These are phyloP conservation scores for Entomobrya proxima DNA, from an alignment of 2,888 invertebrate species.

Conservation along the genomic window DNA sequence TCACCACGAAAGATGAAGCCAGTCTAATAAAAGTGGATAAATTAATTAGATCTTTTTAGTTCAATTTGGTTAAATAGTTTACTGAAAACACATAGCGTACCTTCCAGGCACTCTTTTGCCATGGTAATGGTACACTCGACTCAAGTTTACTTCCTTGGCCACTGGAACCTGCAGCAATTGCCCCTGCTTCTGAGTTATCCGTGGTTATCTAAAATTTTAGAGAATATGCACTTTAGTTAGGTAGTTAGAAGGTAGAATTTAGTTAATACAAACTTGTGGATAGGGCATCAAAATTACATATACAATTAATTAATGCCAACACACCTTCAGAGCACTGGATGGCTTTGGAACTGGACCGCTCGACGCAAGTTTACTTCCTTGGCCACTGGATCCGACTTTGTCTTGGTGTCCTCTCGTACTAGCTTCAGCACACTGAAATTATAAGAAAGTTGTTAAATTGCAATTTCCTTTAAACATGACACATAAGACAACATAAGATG, in stretches of 20 bases:
- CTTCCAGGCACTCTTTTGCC: slow-evolving; percentile 9
- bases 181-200: neutral
- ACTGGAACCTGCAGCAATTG: neutral
- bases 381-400: no score
- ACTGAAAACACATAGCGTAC: neutral
- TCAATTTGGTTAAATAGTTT: neutral
- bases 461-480: no score
- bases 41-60: neutral
- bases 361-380: neutral
- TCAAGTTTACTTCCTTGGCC: neutral
- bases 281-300: no score
- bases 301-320: no score
- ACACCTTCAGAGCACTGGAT: no score
- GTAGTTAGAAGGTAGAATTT: no score
- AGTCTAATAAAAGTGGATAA: neutral
- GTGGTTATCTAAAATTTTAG: neutral
- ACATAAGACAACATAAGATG: neutral
- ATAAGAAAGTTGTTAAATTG: no score
- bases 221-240: neutral
- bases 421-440: no score
- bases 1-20: slow-evolving; percentile 39
- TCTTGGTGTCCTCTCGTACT: no score
- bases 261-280: no score
- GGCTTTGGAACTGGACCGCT: no score
- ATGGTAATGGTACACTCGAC: neutral